Evolutionary conservation across 2,797 vertebrate genomes (phyloP).

Genomic region (Microchirus variegatus): DNA sequence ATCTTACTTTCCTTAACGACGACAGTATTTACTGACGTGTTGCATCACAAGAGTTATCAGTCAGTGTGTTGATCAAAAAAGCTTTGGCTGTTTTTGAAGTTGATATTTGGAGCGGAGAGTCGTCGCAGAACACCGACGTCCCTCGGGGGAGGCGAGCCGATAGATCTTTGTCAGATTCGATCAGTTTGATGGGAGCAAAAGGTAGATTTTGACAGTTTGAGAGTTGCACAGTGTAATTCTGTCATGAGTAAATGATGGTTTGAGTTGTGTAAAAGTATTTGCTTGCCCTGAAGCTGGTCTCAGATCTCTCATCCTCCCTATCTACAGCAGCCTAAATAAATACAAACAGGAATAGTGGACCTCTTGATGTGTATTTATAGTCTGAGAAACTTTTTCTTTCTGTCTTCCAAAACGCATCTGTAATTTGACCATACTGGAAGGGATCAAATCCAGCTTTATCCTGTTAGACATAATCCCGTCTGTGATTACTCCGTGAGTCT

Average conservation of each 20-base stretch:
- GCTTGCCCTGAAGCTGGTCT: background rate
- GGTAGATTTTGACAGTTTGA: constrained; percentile 11
- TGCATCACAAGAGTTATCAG: constrained; percentile 17
- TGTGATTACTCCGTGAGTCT: constrained; percentile 2
- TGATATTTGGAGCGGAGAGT: constrained; percentile 2
- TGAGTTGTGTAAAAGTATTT: background rate
- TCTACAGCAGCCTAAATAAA: constrained; percentile 15
- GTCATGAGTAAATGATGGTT: background rate
- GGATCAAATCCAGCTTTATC: constrained; percentile 28
- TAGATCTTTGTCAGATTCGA: constrained; percentile 17
- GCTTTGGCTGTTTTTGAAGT: constrained; percentile 20
- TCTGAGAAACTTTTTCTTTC: constrained; percentile 25
- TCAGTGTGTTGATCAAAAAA: constrained; percentile 2
- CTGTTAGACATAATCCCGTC: constrained; percentile 30
- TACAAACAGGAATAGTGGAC: constrained; percentile 3
- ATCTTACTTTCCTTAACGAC: background rate
- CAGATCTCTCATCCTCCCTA: background rate
- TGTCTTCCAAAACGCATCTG: constrained; percentile 12
- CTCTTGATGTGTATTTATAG: constrained; percentile 26
- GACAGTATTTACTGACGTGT: background rate
- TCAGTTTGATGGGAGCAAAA: constrained; percentile 11
- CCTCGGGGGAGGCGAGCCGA: constrained; percentile 1
- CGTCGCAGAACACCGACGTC: background rate
- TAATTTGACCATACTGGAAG: constrained; percentile 21
- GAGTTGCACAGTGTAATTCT: background rate